Base-by-base conservation (phyloP, 2,113 vertebrate species). In the Thunnus thynnus region DNA sequence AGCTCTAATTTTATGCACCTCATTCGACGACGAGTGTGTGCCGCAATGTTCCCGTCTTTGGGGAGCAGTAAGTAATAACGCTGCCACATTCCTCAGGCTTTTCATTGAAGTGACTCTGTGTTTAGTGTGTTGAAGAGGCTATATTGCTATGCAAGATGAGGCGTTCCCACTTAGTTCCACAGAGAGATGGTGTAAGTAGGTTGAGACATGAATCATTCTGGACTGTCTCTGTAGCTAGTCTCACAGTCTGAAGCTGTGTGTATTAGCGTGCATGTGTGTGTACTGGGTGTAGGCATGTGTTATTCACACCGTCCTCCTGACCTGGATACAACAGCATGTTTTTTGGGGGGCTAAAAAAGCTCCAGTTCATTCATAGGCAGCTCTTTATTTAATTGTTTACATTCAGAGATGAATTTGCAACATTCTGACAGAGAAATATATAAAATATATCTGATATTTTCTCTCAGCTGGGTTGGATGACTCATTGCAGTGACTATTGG, bases 181-280 rank as follows among this genome's bases (percentile, higher is more conserved):
- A 68, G 93, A 91, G 91, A 91, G 76, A 78, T 64, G 84, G 84
- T 86, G 81, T 58, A 94, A 93, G 88, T 95, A 93, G 94, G 94
- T 92, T 93, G 85, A 89, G 74, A 88, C 91, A 90, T 93, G 90
- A 91, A 93, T 92, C 91, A 91, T 88, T 79, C 81, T 92, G 75
- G 83, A 86, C 79, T 79, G 77, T 79, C 62, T 78, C 80, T 89
- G 84, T 47, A 74, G 75, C 73, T 47, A 36, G 79, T 72, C 72
- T 83, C 82, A 48, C 72, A 80, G 52, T 88, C 75, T 67, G 67
- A 58, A 74, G 64, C 48, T 46, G 62, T 62, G 51, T 67, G 58
- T 55, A 55, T 63, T 50, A 60, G 20, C 58, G 69, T 61, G 52
- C 10, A 22, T 58, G 51, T 78, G 13, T 66, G 65, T 41, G 63